Conservation (phyloP, 2,113 vertebrate species). For the Cyanistes caeruleus region DNA sequence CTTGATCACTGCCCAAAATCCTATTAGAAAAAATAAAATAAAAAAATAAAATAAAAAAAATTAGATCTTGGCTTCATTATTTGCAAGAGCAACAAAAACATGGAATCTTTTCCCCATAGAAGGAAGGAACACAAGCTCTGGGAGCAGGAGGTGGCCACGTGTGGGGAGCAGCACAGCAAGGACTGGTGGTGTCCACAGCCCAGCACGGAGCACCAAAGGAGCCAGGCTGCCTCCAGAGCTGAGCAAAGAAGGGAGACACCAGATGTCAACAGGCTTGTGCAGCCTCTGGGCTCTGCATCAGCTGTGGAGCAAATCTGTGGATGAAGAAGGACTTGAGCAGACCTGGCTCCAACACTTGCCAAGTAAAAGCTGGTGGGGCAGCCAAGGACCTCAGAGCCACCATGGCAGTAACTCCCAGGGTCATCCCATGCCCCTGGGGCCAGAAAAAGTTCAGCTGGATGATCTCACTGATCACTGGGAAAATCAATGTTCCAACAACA, state of each 20-base stretch:
- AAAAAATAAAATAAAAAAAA: background rate
- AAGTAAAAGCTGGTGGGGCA: background rate
- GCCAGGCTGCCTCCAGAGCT: background rate
- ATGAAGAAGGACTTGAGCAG: background rate
- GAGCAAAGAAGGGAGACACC: background rate
- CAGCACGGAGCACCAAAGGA: rapidly evolving
- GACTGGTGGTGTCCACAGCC: background rate
- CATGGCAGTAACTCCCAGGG: background rate
- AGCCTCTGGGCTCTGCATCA: rapidly evolving
- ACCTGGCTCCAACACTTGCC: background rate
- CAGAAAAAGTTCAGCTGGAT: background rate
- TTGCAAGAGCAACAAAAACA: background rate
- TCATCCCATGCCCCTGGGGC: rapidly evolving
- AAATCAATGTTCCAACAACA: rapidly evolving
- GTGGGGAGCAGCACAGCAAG: rapidly evolving
- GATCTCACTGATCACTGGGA: background rate
- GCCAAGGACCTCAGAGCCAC: background rate
- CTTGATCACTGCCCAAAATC: background rate
- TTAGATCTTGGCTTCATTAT: background rate
- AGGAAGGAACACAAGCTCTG: background rate
- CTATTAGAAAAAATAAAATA: background rate
- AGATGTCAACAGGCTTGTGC: background rate
- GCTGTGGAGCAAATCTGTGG: rapidly evolving
- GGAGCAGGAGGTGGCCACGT: background rate
- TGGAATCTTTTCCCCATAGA: background rate